Evolutionary conservation across 2,797 vertebrate species (phyloP), one percentile per base, ranked within the genome.

Genomic region (Pogonophryne albipinna): DNA sequence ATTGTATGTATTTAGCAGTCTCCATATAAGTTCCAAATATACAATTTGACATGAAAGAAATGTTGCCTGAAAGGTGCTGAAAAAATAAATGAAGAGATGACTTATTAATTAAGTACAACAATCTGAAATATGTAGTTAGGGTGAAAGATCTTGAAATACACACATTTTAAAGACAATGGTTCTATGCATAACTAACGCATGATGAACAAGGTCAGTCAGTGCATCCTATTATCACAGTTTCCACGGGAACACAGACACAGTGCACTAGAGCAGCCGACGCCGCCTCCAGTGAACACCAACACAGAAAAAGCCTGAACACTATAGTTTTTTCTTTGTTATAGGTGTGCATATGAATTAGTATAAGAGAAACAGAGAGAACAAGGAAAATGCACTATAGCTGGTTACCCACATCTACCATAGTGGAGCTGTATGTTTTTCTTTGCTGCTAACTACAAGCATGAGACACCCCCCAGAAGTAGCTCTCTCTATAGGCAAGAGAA

Each of bases 211-310:
- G 83, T 89, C 63, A 81, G 60, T 69, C 59, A 58, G 63, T 84
- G 71, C 69, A 84, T 83, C 64, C 74, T 69, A 63, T 80, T 65
- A 86, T 84, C 82, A 79, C 77, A 81, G 90, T 93, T 93, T 92
- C 90, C 90, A 92, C 82, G 67, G 89, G 88, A 92, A 93, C 84
- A 66, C 73, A 84, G 90, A 87, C 6, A 38, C 31, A 46, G 78
- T 86, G 78, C 66, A 60, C 49, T 76, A 81, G 77, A 68, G 69
- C 79, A 78, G 70, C 70, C 49, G 23, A 64, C 34, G 20, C 71
- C 51, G 47, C 78, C 85, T 83, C 50, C 82, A 85, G 71, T 84
- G 60, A 74, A 84, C 85, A 70, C 87, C 87, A 85, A 93, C 87
- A 76, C 77, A 83, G 46, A 82, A 76, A 66, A 76, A 79, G 57